A percentile compares a stretch with the other conserved stretches of the same genome.
phyloP scores from a whole-genome alignment of 2,113 vertebrate genomes.

The Datnioides undecimradiatus region DNA sequence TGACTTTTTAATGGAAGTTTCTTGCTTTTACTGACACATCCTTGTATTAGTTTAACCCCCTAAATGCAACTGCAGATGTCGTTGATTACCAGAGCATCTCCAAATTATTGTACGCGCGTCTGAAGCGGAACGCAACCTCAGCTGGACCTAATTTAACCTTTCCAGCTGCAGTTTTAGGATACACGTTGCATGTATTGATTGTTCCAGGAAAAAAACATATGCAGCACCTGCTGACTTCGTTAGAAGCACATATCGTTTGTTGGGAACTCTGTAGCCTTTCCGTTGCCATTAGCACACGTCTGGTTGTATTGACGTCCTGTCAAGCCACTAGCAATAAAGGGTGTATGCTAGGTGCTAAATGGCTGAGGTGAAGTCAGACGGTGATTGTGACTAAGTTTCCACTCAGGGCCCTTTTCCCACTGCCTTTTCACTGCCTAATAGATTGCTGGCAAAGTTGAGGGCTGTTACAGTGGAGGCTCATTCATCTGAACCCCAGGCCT shows the following conservation, averaged over 20 bases:
- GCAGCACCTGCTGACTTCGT: conserved; percentile 1
- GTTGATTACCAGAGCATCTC: conserved; percentile 21
- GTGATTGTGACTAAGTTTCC: conserved; percentile 54
- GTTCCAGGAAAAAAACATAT: not conserved
- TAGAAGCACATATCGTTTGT: conserved; percentile 30
- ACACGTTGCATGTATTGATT: conserved; percentile 42
- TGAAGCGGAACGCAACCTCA: not conserved
- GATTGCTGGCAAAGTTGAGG: conserved; percentile 67
- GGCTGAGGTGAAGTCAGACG: conserved; percentile 47
- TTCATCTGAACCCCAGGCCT: conserved; percentile 44
- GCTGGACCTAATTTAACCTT: conserved; percentile 38
- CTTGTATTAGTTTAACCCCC: not conserved
- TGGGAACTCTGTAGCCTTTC: conserved; percentile 46
- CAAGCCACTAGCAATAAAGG: conserved; percentile 48
- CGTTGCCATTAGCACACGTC: conserved; percentile 68
- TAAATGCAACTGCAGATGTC: not conserved
- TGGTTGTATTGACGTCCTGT: conserved; percentile 69
- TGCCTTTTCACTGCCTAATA: conserved; percentile 63
- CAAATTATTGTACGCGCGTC: conserved; percentile 15
- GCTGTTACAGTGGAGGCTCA: conserved; percentile 51
- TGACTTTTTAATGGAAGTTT: conserved; percentile 61
- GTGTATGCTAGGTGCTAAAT: conserved; percentile 54
- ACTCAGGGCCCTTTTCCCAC: conserved; percentile 57
- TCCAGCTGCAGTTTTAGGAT: conserved; percentile 10
- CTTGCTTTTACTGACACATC: conserved; percentile 27